These are phyloP conservation scores for Volucella bombylans DNA, from an alignment of 2,888 invertebrate species.

Conservation along the genomic window DNA sequence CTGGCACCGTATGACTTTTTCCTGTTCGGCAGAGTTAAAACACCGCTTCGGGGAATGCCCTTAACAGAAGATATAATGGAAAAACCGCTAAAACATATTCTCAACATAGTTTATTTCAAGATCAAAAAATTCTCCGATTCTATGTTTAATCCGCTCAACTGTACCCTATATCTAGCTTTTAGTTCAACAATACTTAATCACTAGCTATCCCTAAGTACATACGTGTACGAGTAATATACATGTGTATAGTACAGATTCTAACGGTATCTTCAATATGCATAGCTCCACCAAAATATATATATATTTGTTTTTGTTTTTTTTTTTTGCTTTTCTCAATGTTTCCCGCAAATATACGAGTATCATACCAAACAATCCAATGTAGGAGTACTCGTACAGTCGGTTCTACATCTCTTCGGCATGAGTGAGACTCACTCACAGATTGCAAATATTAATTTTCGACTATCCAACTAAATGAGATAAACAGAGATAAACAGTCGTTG, in stretches of 20 bases:
- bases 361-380: too few relatives aligned
- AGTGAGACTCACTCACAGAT: slow-evolving; percentile 9
- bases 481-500: slow-evolving; percentile 57
- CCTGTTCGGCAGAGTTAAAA: too few relatives aligned
- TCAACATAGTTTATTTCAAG: neutral
- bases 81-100: too few relatives aligned
- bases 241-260: slow-evolving; percentile 18
- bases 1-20: too few relatives aligned
- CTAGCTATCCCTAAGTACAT: slow-evolving; percentile 10
- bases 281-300: slow-evolving; percentile 23
- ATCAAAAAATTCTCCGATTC: neutral
- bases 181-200: neutral
- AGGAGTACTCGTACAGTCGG: slow-evolving; percentile 14
- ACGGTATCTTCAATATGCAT: slow-evolving; percentile 34
- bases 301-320: slow-evolving; percentile 17
- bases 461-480: slow-evolving; percentile 26
- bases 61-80: too few relatives aligned
- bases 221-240: neutral
- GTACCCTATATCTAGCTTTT: slow-evolving; percentile 17
- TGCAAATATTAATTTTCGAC: neutral
- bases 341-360: neutral
- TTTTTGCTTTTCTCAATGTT: neutral
- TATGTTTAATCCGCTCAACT: neutral
- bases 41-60: too few relatives aligned
- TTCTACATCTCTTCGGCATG: slow-evolving; percentile 31